Evolutionary conservation across 2,797 vertebrate genomes (phyloP).

Genomic region (Pantherophis alleghaniensis): DNA sequence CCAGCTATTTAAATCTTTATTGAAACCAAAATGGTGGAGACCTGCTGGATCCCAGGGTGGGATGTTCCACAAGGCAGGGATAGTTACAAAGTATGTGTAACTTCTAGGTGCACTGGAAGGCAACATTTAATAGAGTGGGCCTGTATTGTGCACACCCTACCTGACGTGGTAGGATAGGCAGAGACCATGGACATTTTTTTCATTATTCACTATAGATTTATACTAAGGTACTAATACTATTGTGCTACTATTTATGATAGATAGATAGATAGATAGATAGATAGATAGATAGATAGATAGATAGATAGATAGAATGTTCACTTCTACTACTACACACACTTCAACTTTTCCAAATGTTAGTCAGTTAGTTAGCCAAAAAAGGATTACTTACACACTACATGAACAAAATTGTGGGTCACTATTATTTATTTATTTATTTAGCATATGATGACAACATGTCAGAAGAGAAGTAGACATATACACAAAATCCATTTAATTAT

Average conservation of each 20-base stretch:
- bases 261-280: background rate
- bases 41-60: background rate
- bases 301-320: background rate
- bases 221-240: background rate
- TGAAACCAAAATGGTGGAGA: background rate
- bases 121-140: background rate
- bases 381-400: background rate
- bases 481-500: background rate
- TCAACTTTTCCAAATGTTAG: background rate
- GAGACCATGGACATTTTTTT: background rate
- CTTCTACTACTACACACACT: background rate
- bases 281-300: background rate
- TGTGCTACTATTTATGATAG: background rate
- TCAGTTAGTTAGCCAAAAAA: background rate
- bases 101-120: background rate
- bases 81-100: background rate
- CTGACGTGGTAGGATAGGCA: background rate
- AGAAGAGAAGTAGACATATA: background rate
- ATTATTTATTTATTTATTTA: background rate
- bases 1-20: background rate
- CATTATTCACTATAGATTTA: background rate
- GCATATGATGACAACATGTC: background rate
- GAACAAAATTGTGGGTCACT: background rate
- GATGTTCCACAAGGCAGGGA: background rate
- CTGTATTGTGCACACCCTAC: background rate